Evolutionary conservation across 2,113 vertebrate species (phyloP), one percentile per base, ranked within the genome.

Genomic region (Alces alces): DNA sequence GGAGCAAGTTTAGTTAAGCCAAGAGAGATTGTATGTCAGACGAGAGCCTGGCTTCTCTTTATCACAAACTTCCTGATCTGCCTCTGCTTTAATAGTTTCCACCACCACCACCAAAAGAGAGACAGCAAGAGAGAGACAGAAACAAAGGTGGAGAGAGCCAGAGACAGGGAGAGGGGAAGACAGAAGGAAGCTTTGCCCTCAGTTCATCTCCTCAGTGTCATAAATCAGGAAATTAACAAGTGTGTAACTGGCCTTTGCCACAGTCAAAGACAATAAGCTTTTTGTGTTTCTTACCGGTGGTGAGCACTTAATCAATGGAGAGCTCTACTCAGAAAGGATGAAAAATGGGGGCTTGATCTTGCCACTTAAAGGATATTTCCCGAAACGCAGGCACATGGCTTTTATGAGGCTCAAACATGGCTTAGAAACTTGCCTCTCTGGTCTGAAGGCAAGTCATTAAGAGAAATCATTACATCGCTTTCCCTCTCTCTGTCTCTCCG

Each of bases 21-120:
- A 99, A 99, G 98, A 98, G 98, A 98, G 99, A 99, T 99, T 99
- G 98, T 97, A 98, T 99, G 98, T 99, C 99, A 98, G 98, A 97
- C 60, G 89, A 99, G 99, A 99, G 98, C 98, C 98, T 98, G 98
- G 97, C 98, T 99, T 99, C 98, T 97, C 99, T 98, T 99, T 99
- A 99, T 99, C 99, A 98, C 98, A 99, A 98, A 99, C 98, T 99
- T 99, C 98, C 99, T 98, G 97, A 98, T 98, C 97, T 98, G 97
- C 96, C 93, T 98, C 98, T 94, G 91, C 97, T 98, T 98, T 98
- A 98, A 98, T 21, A 96, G 88, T 88, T 97, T 98, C 93, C 0
- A 1, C 96, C 96, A 89, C 60, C 90, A 95, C 79, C 50, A 89
- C n/a, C 39, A 66, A 80, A 82, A 86, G 73, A 93, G 23, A 91